Evolutionary conservation across 2,888 invertebrate species (phyloP), one percentile per base, ranked within the genome.

Genomic region (Xestia ashworthii): DNA sequence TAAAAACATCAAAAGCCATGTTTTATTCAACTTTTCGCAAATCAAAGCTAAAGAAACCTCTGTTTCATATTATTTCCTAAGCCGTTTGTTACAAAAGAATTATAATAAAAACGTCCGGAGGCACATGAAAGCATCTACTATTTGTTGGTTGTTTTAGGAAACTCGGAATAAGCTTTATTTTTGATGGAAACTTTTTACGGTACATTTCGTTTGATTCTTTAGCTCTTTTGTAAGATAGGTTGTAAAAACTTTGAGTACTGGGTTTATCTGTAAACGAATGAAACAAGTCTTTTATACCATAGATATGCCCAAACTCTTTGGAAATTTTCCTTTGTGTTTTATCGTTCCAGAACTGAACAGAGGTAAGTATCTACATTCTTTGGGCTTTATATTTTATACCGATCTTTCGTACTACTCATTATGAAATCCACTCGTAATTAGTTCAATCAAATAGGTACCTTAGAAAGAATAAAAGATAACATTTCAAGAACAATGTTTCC

Each of bases 191-290:
- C 25, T 41, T 82, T 82, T 79, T 74, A 83, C 55, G 69, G 44
- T 19, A n/a, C n/a, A 46, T 65, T 74, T 55, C 53, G 53, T 82
- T 78, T 72, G 68, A 72, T 66, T 67, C 6, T 71, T 44, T 65
- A 83, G 38, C 46, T 55, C 22, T 79, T 60, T 83, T 71, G 60
- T 74, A 64, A 32, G 70, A 38, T 69, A 19, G 53, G 74, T 44
- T 65, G 44, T 83, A 82, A 82, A 79, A 83, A 71, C 74, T 74
- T 83, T 11, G 22, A 14, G 41, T 44, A 25, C 48, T 65, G n/a
- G 41, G 41, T 3, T 25, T 60, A 67, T 67, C 48, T 70, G 22
- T 41, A 66, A n/a, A 11, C 11, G 3, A 58, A 69, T 58, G 6
- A 79, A 71, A 70, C 19, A 46, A 48, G 16, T 68, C 55, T 71